Evolutionary conservation across 2,113 vertebrate genomes (phyloP).

Genomic region (Pelvicachromis taeniatus): DNA sequence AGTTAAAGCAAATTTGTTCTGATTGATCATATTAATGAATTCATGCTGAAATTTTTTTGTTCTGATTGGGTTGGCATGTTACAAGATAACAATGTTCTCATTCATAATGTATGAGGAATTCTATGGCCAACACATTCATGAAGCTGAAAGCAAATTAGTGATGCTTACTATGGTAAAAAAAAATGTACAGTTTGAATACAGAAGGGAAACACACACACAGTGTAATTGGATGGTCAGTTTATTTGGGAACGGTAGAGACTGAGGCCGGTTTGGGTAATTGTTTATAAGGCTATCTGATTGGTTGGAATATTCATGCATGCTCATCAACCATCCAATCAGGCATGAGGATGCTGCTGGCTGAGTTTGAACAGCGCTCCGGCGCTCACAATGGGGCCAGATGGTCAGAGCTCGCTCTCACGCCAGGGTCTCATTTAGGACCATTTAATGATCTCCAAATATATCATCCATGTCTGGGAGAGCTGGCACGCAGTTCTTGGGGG

Average conservation of each 20-base stretch:
- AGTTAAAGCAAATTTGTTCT: too few relatives aligned
- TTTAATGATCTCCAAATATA: slow-evolving; percentile 74
- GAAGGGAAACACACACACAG: not conserved
- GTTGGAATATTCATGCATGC: slow-evolving; percentile 6
- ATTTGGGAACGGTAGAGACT: not conserved
- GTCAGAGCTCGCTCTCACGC: slow-evolving; percentile 68
- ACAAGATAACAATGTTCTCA: too few relatives aligned
- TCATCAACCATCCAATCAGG: slow-evolving; percentile 52
- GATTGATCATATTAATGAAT: too few relatives aligned
- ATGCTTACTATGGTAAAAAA: not conserved
- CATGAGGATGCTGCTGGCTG: slow-evolving; percentile 38
- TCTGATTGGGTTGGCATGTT: too few relatives aligned
- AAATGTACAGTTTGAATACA: not conserved
- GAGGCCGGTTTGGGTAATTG: slow-evolving; percentile 2
- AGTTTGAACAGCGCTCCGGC: slow-evolving; percentile 37
- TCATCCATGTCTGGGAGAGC: slow-evolving; percentile 64
- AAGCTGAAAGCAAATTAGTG: not conserved
- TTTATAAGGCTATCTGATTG: slow-evolving; percentile 42
- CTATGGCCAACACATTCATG: not conserved
- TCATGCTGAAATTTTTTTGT: too few relatives aligned
- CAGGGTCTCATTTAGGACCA: slow-evolving; percentile 74
- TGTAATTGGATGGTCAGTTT: not conserved
- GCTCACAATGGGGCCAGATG: slow-evolving; percentile 73
- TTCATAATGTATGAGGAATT: too few relatives aligned
- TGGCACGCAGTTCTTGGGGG: slow-evolving; percentile 53